Percentiles rank a stretch among this genome's conserved stretches.
Evolutionary conservation across 1,140 invertebrate species (phyloP).

Genomic region (Augochlora pura): DNA sequence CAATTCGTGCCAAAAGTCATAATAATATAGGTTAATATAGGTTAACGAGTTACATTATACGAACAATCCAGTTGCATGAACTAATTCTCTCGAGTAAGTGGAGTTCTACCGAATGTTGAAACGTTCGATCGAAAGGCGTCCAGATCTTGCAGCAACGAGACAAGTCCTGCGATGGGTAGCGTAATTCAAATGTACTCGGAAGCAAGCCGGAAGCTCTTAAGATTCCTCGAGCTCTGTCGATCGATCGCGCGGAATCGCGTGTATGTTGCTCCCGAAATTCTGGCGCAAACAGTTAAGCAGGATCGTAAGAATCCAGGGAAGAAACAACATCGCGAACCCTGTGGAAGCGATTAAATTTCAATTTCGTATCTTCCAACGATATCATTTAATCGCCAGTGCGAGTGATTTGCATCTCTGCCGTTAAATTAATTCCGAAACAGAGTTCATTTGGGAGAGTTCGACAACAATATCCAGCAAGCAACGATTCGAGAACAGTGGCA

Average conservation of each 20-base stretch:
- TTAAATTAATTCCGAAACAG: neutral
- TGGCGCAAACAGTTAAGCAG: neutral
- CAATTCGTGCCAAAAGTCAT: too few species aligned
- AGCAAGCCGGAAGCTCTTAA: conserved; percentile 64
- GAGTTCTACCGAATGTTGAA: too few species aligned
- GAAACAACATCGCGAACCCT: too few species aligned
- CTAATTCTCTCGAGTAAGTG: too few species aligned
- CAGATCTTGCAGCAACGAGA: neutral
- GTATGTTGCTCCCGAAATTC: conserved; percentile 18
- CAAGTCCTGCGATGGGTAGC: neutral
- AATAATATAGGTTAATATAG: too few species aligned
- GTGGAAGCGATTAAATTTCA: too few species aligned
- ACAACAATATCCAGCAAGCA: conserved; percentile 2
- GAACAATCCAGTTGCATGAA: too few species aligned
- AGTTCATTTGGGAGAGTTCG: neutral
- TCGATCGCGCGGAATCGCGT: conserved; percentile 61
- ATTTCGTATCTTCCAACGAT: neutral
- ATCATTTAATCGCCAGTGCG: neutral
- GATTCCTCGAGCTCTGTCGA: conserved; percentile 65
- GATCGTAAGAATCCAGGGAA: too few species aligned
- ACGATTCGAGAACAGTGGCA: conserved; percentile 2
- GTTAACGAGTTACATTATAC: too few species aligned
- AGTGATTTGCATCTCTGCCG: neutral
- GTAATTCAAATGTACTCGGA: conserved; percentile 31
- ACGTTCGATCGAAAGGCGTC: neutral